These are phyloP conservation scores for Heliocidaris tuberculata DNA, from an alignment of 35 echinoderm and acorn worm genomes.

Conservation along the genomic window DNA sequence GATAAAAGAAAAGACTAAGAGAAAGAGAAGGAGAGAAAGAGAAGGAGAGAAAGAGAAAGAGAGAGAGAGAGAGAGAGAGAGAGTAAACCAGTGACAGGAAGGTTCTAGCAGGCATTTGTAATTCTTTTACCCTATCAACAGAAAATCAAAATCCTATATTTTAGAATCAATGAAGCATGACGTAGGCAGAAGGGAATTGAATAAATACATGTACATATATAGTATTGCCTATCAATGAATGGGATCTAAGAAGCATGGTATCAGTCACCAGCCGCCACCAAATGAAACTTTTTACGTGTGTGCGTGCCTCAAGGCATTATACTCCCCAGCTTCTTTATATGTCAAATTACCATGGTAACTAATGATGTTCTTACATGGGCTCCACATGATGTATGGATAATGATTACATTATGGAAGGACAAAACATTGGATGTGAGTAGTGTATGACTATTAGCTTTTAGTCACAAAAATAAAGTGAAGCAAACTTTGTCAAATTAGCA, in stretches of 20 bases:
- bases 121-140: no score
- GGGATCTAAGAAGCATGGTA: neutral
- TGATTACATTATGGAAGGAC: neutral
- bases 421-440: neutral
- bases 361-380: neutral
- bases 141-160: no score
- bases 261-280: neutral
- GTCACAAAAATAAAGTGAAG: neutral
- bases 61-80: no score
- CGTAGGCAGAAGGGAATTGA: no score
- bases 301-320: neutral
- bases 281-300: neutral
- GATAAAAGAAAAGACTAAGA: no score
- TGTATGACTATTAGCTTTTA: neutral
- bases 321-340: neutral
- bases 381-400: neutral
- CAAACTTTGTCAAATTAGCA: neutral
- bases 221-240: no score
- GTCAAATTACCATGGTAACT: neutral
- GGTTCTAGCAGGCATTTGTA: no score
- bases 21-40: no score
- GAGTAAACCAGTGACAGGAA: no score
- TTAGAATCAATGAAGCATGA: no score
- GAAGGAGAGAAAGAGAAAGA: no score
- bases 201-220: no score